Percentiles rank a stretch among this genome's conserved stretches.
Evolutionary conservation across 2,888 invertebrate genomes (phyloP).

Genomic region (Dioctria rufipes): DNA sequence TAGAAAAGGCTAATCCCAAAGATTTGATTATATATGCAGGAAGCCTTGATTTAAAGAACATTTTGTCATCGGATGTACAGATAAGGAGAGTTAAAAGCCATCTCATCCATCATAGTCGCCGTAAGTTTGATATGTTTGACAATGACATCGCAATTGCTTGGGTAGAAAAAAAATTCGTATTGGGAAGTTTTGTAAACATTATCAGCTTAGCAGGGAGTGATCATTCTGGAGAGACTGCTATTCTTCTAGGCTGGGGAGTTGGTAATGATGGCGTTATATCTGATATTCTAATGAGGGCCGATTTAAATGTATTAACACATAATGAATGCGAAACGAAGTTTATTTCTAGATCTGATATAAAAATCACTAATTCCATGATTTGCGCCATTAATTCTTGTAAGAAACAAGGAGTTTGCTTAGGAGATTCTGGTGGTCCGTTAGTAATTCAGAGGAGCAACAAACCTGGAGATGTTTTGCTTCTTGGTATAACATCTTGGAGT

Average conservation of each 20-base stretch:
- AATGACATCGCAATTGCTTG: background rate
- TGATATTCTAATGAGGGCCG: background rate
- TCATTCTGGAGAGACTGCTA: background rate
- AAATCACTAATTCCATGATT: background rate
- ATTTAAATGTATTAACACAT: background rate
- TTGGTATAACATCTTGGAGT: background rate
- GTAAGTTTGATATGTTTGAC: background rate
- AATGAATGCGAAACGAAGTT: background rate
- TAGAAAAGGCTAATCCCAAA: too few relatives aligned
- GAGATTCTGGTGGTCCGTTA: background rate
- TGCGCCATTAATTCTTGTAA: background rate
- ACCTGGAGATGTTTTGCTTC: background rate
- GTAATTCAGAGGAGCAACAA: background rate
- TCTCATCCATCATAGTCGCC: background rate
- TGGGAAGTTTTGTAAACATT: background rate
- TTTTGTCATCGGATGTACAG: background rate
- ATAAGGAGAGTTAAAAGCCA: background rate
- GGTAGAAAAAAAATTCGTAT: background rate
- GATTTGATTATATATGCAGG: too few relatives aligned
- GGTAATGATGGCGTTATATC: background rate
- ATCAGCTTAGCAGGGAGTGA: background rate
- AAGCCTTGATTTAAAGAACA: too few relatives aligned
- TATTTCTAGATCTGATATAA: background rate
- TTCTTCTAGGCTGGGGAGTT: background rate
- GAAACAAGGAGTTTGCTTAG: background rate